Evolutionary conservation across 2,797 vertebrate genomes (phyloP), one percentile per base, ranked within the genome.

Genomic region (Botia kubotai): DNA sequence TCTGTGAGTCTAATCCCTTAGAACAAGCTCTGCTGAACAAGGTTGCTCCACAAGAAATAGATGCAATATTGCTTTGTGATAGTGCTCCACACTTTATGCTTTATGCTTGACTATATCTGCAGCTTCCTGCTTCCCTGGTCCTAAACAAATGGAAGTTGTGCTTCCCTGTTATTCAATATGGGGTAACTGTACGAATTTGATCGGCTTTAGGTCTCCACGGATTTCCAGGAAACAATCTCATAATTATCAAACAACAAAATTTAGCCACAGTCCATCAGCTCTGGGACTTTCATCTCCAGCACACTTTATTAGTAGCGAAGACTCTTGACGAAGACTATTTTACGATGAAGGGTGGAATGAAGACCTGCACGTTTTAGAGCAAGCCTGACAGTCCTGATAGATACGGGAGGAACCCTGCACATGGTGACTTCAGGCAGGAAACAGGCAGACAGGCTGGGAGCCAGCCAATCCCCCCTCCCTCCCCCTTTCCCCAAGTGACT

Each of bases 301-400:
- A 75, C 16, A 83, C 63, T 82, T 63, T 72, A 84, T 87, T 86
- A 85, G 78, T 26, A 79, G 26, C 21, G 21, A 78, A 58, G 50
- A 57, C 78, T 83, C 81, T 73, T 52, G 62, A 26, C 23, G 23
- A 26, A 26, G 23, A 26, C 77, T 82, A 48, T 29, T 84, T 21
- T 29, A 76, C 53, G 65, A 72, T 14, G 3, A 50, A 77, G 57
- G n/a, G n/a, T 13, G 19, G 73, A 81, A 84, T 68, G 76, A 83
- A 86, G 70, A 82, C 65, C 73, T 57, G 63, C 60, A 52, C 57
- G 46, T 80, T 71, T 77, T 48, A 77, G 79, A 26, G 39, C 52
- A 19, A 29, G 53, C 74, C 26, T 6, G 52, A 65, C 55, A 75
- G 79, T 14, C 36, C 68, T 87, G 81, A 81, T 72, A 83, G 69